Base-by-base conservation (phyloP, 2,797 vertebrate genomes). In the Macrochelys suwanniensis region DNA sequence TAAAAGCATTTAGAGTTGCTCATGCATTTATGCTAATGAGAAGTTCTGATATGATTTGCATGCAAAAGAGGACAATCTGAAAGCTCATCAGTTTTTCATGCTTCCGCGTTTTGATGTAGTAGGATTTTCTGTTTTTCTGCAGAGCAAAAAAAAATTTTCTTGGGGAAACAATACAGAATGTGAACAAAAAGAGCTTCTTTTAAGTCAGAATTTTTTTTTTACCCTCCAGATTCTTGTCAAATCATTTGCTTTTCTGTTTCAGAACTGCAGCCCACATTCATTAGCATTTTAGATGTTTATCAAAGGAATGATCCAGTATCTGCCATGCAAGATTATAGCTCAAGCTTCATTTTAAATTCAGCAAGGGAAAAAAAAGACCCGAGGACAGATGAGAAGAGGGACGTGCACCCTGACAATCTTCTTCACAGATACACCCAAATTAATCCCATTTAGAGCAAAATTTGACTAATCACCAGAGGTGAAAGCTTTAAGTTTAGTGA, bases 1-100 rank as follows among this genome's bases (percentile, higher is more conserved):
- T 99, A 99, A 99, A 99, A 99, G 99, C 99, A 99, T 99, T 99
- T 99, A 99, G 99, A 99, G 99, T 99, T 99, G 99, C 99, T 99
- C 99, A 99, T 99, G 99, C 99, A 99, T 99, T 99, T 99, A 99
- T 99, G 99, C 99, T 99, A 99, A 99, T 99, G 99, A 99, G 99
- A 99, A 99, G 98, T 98, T 99, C 99, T 99, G 99, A 99, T 99
- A 99, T 99, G 99, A 99, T 99, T 99, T 99, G 99, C 99, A 99
- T 99, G 99, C 99, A 99, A 99, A 99, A 99, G 99, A 99, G 99
- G 99, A 98, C 98, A 98, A 99, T 99, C 99, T 99, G 99, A 99
- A 99, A 99, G 99, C 99, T 99, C 98, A 98, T 98, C 98, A 98
- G 98, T 98, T 98, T 98, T 98, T 98, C 98, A 98, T 97, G 98